These are phyloP conservation scores for Sthenelais limicola DNA, from an alignment of 2,888 invertebrate species.

Conservation along the genomic window DNA sequence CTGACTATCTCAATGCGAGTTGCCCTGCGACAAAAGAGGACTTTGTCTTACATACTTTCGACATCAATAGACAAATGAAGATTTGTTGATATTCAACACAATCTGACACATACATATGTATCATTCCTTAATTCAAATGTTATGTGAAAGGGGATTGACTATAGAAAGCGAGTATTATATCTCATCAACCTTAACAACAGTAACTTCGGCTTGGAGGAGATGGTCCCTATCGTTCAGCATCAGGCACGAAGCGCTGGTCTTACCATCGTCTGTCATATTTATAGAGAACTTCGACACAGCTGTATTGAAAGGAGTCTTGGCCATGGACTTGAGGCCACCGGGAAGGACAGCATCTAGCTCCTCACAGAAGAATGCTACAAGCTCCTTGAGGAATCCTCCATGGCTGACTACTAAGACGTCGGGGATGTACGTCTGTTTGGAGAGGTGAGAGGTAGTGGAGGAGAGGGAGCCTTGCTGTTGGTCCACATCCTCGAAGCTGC, in stretches of 20 bases:
- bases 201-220: conserved; percentile 23
- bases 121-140: no score
- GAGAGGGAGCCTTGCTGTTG: conserved; percentile 56
- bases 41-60: no score
- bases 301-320: conserved; percentile 30
- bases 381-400: conserved; percentile 70
- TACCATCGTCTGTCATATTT: conserved; percentile 22
- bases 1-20: no score
- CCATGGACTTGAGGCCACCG: conserved; percentile 16
- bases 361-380: conserved; percentile 67
- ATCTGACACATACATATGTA: no score
- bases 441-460: conserved; percentile 43
- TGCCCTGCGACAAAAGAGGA: no score
- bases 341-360: conserved; percentile 43
- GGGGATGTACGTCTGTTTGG: background rate
- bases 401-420: conserved; percentile 70
- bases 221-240: conserved; percentile 34
- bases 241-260: conserved; percentile 24
- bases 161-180: no score
- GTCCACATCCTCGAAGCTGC: conserved; percentile 62
- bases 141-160: no score
- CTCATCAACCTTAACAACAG: conserved; percentile 20
- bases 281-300: conserved; percentile 37
- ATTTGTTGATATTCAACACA: no score
- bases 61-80: no score